phyloP scores from a whole-genome alignment of 92 coral and sea anemone species.

The Pocillopora meandrina region DNA sequence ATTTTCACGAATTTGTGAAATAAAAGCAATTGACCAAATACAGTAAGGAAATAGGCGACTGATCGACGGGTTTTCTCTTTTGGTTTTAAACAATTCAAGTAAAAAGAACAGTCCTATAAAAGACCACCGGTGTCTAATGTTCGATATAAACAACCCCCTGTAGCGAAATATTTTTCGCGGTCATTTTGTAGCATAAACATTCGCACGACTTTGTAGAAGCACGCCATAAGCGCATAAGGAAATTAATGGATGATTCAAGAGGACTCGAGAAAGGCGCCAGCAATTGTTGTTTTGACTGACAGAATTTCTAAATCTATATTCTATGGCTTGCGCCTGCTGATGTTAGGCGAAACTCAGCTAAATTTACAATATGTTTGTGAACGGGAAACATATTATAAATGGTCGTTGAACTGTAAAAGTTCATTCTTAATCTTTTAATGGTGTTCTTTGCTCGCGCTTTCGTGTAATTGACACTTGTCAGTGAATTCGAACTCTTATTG shows the following conservation, averaged over 20 bases:
- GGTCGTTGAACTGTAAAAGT: background rate
- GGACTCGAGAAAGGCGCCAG: constrained; percentile 21
- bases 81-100: constrained; percentile 31
- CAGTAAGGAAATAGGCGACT: constrained; percentile 4
- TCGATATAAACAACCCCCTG: constrained; percentile 65
- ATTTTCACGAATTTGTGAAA: constrained; percentile 12
- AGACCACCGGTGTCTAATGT: constrained; percentile 51
- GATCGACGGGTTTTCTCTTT: constrained; percentile 31
- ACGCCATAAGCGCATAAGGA: constrained; percentile 15
- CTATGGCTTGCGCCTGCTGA: background rate
- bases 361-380: background rate
- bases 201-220: constrained; percentile 4
- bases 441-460: constrained; percentile 9
- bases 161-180: constrained; percentile 55
- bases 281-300: constrained; percentile 32
- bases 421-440: background rate
- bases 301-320: constrained; percentile 24
- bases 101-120: constrained; percentile 38
- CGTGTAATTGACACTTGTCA: constrained; percentile 21
- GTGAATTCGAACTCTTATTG: constrained; percentile 32
- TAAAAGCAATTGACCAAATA: constrained; percentile 22
- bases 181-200: constrained; percentile 28
- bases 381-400: constrained; percentile 6
- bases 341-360: constrained; percentile 17
- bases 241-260: background rate